These are phyloP conservation scores for Strix uralensis DNA, from an alignment of 2,113 vertebrate species.

Conservation along the genomic window DNA sequence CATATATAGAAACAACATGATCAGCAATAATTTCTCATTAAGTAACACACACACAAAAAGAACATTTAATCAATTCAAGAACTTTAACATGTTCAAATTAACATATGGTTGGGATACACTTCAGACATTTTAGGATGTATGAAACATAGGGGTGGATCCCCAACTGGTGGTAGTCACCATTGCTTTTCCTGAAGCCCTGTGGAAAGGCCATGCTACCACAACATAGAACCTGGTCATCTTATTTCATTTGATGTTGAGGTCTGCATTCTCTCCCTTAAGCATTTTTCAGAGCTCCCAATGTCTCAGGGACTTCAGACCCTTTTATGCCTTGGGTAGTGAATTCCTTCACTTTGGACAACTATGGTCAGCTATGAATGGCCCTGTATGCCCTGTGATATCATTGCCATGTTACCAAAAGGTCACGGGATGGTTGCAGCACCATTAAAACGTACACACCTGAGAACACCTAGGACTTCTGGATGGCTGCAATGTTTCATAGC, in stretches of 20 bases:
- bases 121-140: conserved; percentile 67
- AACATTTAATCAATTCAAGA: conserved; percentile 74
- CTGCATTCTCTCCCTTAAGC: not conserved
- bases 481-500: not conserved
- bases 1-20: conserved; percentile 77
- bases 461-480: not conserved
- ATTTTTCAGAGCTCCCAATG: not conserved
- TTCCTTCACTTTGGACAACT: not conserved
- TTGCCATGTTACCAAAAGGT: not conserved
- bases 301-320: not conserved
- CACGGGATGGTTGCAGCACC: not conserved
- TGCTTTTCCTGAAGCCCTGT: not conserved
- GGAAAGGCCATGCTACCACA: not conserved
- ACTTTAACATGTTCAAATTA: conserved; percentile 70
- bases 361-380: conserved; percentile 4
- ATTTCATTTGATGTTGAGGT: not conserved
- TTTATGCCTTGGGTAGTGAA: not conserved
- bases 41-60: conserved; percentile 70
- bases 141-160: conserved; percentile 40
- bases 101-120: conserved; percentile 65
- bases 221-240: not conserved
- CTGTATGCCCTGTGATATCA: not conserved
- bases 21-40: conserved; percentile 74
- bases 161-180: not conserved
- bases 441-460: not conserved